Evolutionary conservation across 1,140 invertebrate species (phyloP).

Genomic region (Phymorhynchus buccinoides): DNA sequence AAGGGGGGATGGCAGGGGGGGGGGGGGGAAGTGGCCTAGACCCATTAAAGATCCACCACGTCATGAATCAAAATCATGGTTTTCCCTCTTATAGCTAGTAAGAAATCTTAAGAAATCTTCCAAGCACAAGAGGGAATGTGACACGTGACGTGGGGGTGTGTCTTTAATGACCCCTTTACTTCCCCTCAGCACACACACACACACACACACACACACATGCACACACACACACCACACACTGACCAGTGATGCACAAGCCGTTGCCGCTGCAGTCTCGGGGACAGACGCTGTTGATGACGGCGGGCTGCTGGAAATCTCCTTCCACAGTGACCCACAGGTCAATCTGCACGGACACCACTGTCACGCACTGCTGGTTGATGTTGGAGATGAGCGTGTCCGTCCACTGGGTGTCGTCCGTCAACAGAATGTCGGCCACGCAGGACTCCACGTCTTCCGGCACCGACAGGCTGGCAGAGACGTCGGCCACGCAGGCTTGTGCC

Average conservation of each 20-base stretch:
- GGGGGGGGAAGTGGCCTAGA: no score
- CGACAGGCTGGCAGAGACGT: constrained; percentile 29
- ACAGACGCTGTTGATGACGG: constrained; percentile 45
- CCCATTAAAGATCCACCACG: no score
- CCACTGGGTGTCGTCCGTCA: constrained; percentile 55
- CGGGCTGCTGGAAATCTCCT: constrained; percentile 27
- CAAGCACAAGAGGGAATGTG: no score
- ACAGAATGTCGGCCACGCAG: constrained; percentile 54
- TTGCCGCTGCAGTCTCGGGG: constrained; percentile 50
- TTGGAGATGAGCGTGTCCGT: constrained; percentile 41
- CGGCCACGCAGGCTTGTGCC: constrained; percentile 37
- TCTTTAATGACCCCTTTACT: no score
- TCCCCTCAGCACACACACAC: no score
- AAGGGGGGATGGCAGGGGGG: no score
- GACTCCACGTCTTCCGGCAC: constrained; percentile 45
- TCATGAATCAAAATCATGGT: no score
- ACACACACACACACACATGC: background rate
- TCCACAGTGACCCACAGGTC: constrained; percentile 41
- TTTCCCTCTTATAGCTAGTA: no score
- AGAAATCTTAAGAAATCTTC: no score
- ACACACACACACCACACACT: background rate
- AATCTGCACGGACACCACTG: constrained; percentile 43
- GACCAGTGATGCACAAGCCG: constrained; percentile 46
- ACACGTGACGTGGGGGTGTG: no score
- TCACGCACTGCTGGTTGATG: constrained; percentile 47